Evolutionary conservation across 2,888 invertebrate genomes (phyloP).

Genomic region (Thelaira solivaga): DNA sequence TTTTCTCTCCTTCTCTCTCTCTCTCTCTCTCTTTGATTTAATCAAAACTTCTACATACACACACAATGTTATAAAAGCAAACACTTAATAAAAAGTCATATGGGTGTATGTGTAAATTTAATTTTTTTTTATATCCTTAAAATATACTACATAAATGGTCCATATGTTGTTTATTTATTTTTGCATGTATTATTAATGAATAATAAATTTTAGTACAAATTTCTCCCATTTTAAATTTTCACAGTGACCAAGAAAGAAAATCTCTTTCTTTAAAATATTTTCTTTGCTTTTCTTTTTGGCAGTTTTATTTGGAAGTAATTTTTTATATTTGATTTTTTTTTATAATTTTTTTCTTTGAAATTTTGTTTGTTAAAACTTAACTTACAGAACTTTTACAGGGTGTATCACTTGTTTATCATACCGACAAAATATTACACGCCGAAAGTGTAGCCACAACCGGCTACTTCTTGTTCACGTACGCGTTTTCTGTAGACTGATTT

Average conservation of each 20-base stretch:
- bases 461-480: conserved; percentile 78
- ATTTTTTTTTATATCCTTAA: conserved; percentile 48
- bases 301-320: conserved; percentile 28
- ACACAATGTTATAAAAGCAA: too few species aligned
- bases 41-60: conserved; percentile 16
- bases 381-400: conserved; percentile 78
- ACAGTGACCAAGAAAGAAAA: background rate
- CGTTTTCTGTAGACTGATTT: conserved; percentile 78
- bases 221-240: conserved; percentile 6
- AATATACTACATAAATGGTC: conserved; percentile 52
- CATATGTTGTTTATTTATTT: conserved; percentile 40
- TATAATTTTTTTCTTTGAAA: conserved; percentile 37
- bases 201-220: conserved; percentile 26
- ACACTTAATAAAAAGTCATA: too few species aligned
- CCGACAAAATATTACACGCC: conserved; percentile 78
- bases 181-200: background rate
- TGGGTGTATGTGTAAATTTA: conserved; percentile 27
- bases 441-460: conserved; percentile 77
- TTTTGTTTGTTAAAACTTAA: conserved; percentile 65
- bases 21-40: conserved; percentile 11
- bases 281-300: conserved; percentile 4
- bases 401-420: conserved; percentile 78
- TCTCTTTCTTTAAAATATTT: background rate
- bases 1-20: conserved; percentile 6
- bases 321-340: conserved; percentile 42